A percentile compares a stretch with the other conserved stretches of the same genome.
phyloP scores from a whole-genome alignment of 2,113 vertebrate species.

The Antechinus flavipes region DNA sequence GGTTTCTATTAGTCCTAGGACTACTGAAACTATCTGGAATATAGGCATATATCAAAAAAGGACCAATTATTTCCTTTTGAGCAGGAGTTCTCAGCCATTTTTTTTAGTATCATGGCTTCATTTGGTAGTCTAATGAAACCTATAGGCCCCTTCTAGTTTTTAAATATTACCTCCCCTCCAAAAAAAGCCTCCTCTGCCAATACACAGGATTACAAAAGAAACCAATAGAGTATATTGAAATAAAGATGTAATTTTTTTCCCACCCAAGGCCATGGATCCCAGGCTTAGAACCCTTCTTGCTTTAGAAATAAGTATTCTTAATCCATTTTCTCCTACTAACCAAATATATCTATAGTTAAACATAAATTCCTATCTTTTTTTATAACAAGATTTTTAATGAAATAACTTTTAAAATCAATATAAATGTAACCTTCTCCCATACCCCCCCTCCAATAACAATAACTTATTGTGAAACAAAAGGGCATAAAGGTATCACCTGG shows the following conservation, averaged over 20 bases:
- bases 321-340: conserved; percentile 10
- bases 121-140: not conserved
- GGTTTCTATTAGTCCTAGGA: not conserved
- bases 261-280: not conserved
- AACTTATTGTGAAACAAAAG: conserved; percentile 33
- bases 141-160: not conserved
- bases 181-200: not conserved
- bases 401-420: not conserved
- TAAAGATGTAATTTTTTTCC: not conserved
- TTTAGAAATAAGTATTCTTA: not conserved
- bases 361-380: conserved; percentile 18
- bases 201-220: not conserved
- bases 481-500: not conserved
- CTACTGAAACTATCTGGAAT: not conserved
- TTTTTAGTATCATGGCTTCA: not conserved
- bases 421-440: not conserved
- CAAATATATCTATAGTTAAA: not conserved
- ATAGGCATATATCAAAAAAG: not conserved
- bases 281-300: not conserved
- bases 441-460: not conserved
- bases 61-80: not conserved
- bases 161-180: not conserved
- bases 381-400: not conserved
- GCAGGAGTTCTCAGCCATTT: not conserved
- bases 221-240: not conserved